A percentile compares a stretch with the other conserved stretches of the same genome.
Evolutionary conservation across 2,888 invertebrate genomes (phyloP).

Genomic region (Scaeva pyrastri): DNA sequence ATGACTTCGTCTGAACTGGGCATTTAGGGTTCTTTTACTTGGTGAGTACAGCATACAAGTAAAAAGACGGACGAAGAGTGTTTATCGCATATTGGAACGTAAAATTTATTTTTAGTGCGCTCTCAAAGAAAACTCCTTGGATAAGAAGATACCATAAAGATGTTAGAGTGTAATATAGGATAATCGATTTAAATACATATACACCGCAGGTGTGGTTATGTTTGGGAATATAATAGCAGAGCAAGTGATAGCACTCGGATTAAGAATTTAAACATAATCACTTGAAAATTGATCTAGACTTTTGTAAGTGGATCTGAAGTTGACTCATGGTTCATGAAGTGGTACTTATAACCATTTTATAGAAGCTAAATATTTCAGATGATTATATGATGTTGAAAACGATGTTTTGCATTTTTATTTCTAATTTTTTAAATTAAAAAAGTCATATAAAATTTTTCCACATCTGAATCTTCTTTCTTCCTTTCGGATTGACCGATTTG

Average conservation of each 20-base stretch:
- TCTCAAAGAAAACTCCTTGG: constrained; percentile 2
- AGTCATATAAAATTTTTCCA: no score
- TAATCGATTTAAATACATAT: constrained; percentile 45
- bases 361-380: no score
- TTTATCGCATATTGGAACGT: constrained; percentile 69
- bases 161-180: constrained; percentile 43
- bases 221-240: background rate
- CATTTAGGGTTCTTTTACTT: constrained; percentile 35
- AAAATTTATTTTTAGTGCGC: constrained; percentile 54
- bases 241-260: background rate
- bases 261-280: background rate
- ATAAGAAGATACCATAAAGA: constrained; percentile 50
- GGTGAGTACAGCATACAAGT: no score
- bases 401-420: no score
- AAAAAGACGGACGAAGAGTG: constrained; percentile 35
- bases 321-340: no score
- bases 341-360: no score
- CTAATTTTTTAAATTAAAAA: no score
- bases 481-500: no score
- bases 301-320: background rate
- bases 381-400: no score
- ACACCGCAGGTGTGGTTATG: constrained; percentile 27
- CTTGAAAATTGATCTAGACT: background rate
- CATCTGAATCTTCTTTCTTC: no score
- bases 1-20: background rate